phyloP scores from a whole-genome alignment of 2,113 vertebrate genomes.

The Centropus bengalensis region DNA sequence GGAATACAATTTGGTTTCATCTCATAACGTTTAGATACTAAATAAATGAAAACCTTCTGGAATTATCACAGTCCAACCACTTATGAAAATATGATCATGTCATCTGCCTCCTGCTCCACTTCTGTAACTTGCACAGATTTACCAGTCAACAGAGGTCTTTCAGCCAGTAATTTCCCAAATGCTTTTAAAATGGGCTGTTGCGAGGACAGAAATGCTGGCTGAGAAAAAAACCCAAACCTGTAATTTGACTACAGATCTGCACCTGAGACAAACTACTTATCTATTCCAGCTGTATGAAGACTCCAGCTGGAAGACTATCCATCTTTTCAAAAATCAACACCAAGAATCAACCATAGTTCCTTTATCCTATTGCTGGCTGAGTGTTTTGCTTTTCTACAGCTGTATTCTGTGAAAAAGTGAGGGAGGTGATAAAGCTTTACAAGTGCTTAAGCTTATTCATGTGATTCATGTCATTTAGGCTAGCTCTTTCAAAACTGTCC shows the following conservation, averaged over 20 bases:
- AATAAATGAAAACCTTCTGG: neutral
- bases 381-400: neutral
- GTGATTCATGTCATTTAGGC: neutral
- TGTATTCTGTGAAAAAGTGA: neutral
- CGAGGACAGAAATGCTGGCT: neutral
- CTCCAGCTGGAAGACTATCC: neutral
- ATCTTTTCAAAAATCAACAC: neutral
- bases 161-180: neutral
- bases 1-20: neutral
- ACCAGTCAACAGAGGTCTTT: neutral
- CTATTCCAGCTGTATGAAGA: neutral
- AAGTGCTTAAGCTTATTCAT: neutral
- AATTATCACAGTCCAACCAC: neutral
- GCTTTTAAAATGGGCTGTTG: neutral
- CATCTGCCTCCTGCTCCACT: fast-evolving
- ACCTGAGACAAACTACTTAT: neutral
- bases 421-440: neutral
- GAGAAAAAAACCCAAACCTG: neutral
- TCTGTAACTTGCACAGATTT: neutral
- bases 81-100: neutral
- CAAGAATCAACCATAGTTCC: neutral
- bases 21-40: neutral
- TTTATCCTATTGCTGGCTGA: neutral
- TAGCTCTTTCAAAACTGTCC: neutral
- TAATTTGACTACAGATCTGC: neutral